These are phyloP conservation scores for Tetranychus urticae DNA, from an alignment of 1,140 invertebrate genomes.

Conservation along the genomic window DNA sequence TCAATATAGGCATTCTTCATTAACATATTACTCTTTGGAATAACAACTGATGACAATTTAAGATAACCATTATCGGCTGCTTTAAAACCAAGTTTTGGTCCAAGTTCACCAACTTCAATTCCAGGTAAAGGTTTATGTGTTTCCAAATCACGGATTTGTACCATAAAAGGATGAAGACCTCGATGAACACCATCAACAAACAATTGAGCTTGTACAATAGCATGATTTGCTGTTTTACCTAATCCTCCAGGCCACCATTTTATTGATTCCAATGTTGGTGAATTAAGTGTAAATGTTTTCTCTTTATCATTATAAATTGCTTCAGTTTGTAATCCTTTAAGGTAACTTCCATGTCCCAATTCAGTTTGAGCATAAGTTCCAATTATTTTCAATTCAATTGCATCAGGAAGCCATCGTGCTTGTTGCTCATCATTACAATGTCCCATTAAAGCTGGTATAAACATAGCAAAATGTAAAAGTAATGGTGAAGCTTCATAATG, in stretches of 20 bases:
- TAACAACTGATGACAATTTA: conserved; percentile 42
- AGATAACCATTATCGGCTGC: conserved; percentile 73
- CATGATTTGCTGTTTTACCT: conserved; percentile 75
- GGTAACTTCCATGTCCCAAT: conserved; percentile 73
- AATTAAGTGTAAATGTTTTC: conserved; percentile 64
- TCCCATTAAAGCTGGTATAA: conserved; percentile 62
- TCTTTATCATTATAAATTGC: conserved; percentile 61
- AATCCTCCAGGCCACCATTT: conserved; percentile 88
- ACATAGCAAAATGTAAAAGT: conserved; percentile 70
- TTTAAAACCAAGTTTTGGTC: conserved; percentile 72
- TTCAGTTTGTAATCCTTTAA: conserved; percentile 69
- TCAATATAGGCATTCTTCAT: conserved; percentile 67
- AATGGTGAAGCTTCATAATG: conserved; percentile 58
- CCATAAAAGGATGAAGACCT: conserved; percentile 61
- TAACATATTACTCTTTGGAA: conserved; percentile 64
- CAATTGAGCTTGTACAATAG: conserved; percentile 58
- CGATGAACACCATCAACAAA: conserved; percentile 54
- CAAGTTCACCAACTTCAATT: conserved; percentile 78
- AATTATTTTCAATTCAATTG: conserved; percentile 55
- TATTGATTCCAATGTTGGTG: conserved; percentile 59
- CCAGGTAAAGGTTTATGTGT: conserved; percentile 58
- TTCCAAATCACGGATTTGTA: conserved; percentile 20
- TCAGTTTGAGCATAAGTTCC: conserved; percentile 90
- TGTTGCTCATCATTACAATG: conserved; percentile 65
- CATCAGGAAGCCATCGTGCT: conserved; percentile 52